Conservation (phyloP, 2,888 invertebrate species). For the Mechanitis mazaeus region DNA sequence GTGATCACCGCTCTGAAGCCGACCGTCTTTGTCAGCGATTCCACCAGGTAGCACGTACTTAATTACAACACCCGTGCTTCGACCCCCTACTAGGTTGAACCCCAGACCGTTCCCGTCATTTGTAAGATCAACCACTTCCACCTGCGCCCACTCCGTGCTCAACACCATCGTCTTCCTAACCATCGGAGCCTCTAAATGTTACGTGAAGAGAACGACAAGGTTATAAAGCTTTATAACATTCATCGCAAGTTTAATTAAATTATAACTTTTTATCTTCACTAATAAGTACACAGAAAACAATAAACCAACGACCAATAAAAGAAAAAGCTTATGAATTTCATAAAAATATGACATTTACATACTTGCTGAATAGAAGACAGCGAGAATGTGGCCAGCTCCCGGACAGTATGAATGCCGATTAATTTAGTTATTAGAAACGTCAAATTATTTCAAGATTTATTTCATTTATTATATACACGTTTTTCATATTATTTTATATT, state of each 20-base stretch:
- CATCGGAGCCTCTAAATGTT: conserved; percentile 67
- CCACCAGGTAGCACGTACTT: conserved; percentile 98
- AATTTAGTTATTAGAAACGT: conserved; percentile 30
- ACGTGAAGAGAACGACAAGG: conserved; percentile 66
- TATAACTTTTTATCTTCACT: conserved; percentile 34
- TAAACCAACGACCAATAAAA: conserved; percentile 36
- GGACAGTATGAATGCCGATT: conserved; percentile 52
- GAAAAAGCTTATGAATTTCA: conserved; percentile 48
- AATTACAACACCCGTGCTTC: conserved; percentile 98
- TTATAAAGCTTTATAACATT: conserved; percentile 48
- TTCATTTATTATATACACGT: not conserved
- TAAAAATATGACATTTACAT: conserved; percentile 76
- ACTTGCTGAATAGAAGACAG: conserved; percentile 74
- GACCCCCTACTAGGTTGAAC: conserved; percentile 98
- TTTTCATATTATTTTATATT: not conserved
- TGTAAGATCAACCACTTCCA: conserved; percentile 98
- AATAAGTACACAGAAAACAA: conserved; percentile 35
- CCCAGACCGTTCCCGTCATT: conserved; percentile 99
- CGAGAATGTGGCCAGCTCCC: conserved; percentile 69
- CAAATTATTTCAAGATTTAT: conserved; percentile 9
- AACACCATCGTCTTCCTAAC: conserved; percentile 82
- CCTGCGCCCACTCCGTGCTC: conserved; percentile 99
- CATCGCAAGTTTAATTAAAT: conserved; percentile 41
- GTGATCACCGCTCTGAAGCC: conserved; percentile 98
- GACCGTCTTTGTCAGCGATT: conserved; percentile 95